phyloP scores from a whole-genome alignment of 2,797 vertebrate genomes.

The Rhabdophis nuchalis region DNA sequence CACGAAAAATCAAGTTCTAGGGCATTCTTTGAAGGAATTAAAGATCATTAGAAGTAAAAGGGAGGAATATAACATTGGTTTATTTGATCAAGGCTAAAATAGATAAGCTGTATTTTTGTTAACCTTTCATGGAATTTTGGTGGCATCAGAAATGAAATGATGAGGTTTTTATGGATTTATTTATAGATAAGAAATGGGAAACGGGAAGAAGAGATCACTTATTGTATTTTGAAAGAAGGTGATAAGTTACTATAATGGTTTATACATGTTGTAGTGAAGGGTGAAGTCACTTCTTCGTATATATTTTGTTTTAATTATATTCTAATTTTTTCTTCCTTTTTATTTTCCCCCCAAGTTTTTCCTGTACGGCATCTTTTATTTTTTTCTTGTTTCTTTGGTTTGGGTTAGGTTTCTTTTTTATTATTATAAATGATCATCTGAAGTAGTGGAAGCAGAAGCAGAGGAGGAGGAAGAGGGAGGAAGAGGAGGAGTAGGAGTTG shows the following conservation, averaged over 20 bases:
- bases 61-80: background rate
- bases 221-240: background rate
- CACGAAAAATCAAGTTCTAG: background rate
- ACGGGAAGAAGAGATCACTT: background rate
- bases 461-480: accelerated
- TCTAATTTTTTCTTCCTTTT: background rate
- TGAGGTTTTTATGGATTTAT: background rate
- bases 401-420: background rate
- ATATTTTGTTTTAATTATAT: background rate
- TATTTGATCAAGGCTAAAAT: background rate
- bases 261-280: background rate
- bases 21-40: background rate
- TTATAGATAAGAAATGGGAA: background rate
- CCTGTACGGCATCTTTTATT: background rate
- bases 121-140: background rate
- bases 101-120: background rate
- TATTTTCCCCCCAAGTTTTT: background rate
- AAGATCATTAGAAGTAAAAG: background rate
- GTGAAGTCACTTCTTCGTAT: background rate
- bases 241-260: background rate
- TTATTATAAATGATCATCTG: background rate
- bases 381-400: background rate
- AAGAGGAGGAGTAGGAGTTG: background rate
- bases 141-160: background rate
- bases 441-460: accelerated